Conservation (phyloP, 1,140 invertebrate genomes). For the Panonychus citri region DNA sequence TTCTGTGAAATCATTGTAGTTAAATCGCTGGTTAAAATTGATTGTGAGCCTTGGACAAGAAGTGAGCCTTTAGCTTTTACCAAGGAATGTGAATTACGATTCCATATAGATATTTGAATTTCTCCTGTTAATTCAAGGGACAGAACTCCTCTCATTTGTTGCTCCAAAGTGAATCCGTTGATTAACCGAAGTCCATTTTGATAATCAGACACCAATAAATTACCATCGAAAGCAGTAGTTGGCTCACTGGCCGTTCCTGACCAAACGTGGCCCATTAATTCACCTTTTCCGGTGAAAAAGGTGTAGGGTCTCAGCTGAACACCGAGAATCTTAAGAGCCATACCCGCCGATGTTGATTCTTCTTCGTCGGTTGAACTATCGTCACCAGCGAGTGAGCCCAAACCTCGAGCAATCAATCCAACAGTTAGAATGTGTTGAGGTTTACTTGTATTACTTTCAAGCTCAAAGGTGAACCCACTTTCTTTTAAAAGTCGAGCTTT, state of each 20-base stretch:
- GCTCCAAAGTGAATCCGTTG: conserved; percentile 44
- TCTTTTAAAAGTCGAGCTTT: conserved; percentile 37
- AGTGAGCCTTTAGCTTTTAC: conserved; percentile 48
- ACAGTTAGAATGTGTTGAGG: conserved; percentile 29
- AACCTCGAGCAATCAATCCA: conserved; percentile 52
- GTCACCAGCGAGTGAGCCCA: conserved; percentile 34
- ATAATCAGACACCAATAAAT: conserved; percentile 48
- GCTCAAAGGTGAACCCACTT: conserved; percentile 42
- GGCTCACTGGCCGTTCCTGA: conserved; percentile 52
- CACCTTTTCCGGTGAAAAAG: conserved; percentile 58
- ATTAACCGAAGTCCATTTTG: conserved; percentile 38
- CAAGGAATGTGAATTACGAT: conserved; percentile 52
- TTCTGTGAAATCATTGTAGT: conserved; percentile 1
- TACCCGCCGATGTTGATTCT: conserved; percentile 47
- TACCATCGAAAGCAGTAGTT: conserved; percentile 53
- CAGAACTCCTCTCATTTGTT: conserved; percentile 40
- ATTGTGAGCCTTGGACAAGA: conserved; percentile 37
- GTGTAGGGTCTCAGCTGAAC: conserved; percentile 52
- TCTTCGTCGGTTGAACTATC: conserved; percentile 10
- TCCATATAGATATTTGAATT: conserved; percentile 65
- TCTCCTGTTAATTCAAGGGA: conserved; percentile 62
- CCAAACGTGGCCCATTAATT: conserved; percentile 74
- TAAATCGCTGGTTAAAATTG: conserved; percentile 29
- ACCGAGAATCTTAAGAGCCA: conserved; percentile 53
- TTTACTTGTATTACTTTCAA: conserved; percentile 28